These are phyloP conservation scores for Thymallus thymallus DNA, from an alignment of 2,113 vertebrate genomes.

Conservation along the genomic window DNA sequence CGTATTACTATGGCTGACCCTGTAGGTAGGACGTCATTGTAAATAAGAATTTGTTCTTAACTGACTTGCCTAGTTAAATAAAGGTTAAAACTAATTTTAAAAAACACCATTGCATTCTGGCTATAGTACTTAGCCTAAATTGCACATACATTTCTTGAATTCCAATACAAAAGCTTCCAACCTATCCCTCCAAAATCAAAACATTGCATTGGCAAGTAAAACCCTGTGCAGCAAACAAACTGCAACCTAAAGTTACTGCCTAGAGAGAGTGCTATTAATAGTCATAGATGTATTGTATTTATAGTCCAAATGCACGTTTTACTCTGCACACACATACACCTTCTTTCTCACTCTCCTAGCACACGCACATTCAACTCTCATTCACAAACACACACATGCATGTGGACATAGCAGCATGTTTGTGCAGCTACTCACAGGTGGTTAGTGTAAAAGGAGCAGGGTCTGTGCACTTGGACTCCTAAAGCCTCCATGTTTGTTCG, in stretches of 20 bases:
- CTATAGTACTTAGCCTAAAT: not conserved
- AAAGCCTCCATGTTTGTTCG: conserved; percentile 83
- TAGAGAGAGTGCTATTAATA: conserved; percentile 10
- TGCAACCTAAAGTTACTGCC: not conserved
- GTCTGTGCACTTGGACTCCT: conserved; percentile 81
- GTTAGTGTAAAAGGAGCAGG: conserved; percentile 77
- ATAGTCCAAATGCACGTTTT: conserved; percentile 10
- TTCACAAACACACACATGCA: conserved; percentile 23
- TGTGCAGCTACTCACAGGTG: conserved; percentile 79
- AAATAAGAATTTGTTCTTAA: too few relatives aligned
- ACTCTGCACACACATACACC: conserved; percentile 23
- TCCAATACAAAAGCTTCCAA: not conserved
- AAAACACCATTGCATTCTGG: too few relatives aligned
- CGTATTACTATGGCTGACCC: too few relatives aligned
- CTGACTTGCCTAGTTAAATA: too few relatives aligned
- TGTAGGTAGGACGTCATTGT: too few relatives aligned
- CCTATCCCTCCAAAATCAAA: not conserved
- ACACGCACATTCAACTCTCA: conserved; percentile 4
- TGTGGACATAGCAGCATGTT: conserved; percentile 30
- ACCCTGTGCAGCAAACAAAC: not conserved
- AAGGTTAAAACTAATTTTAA: too few relatives aligned
- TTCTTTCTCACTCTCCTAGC: conserved; percentile 14
- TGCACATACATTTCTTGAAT: not conserved
- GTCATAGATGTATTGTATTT: not conserved
- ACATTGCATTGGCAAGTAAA: not conserved